Percentiles rank a stretch among this genome's conserved stretches.
Evolutionary conservation across 2,888 invertebrate genomes (phyloP).

Genomic region (Gortyna flavago): DNA sequence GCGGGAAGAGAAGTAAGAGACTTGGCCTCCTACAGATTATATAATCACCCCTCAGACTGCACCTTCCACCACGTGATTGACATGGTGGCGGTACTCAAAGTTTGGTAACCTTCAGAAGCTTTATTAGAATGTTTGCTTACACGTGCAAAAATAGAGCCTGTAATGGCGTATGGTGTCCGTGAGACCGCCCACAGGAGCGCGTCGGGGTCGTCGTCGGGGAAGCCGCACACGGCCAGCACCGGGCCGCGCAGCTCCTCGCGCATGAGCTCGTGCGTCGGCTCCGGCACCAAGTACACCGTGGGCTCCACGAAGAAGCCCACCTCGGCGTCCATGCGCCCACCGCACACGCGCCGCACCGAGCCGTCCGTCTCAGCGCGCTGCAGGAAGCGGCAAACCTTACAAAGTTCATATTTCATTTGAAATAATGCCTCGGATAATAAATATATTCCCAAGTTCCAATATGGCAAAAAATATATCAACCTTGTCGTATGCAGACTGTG

Average conservation of each 20-base stretch:
- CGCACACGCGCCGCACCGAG: slow-evolving; percentile 90
- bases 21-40: background rate
- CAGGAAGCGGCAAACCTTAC: slow-evolving; percentile 38
- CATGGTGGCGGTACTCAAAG: background rate
- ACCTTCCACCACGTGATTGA: background rate
- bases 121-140: slow-evolving; percentile 91
- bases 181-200: slow-evolving; percentile 91
- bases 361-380: slow-evolving; percentile 38
- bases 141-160: slow-evolving; percentile 90
- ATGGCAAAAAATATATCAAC: slow-evolving; percentile 18
- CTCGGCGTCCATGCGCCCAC: slow-evolving; percentile 94
- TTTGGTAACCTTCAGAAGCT: background rate
- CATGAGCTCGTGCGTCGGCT: slow-evolving; percentile 95
- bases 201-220: slow-evolving; percentile 91
- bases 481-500: slow-evolving; percentile 93
- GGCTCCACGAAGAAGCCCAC: slow-evolving; percentile 96
- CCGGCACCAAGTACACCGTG: slow-evolving; percentile 94
- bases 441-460: background rate
- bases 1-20: background rate
- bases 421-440: background rate
- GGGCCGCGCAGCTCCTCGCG: slow-evolving; percentile 98
- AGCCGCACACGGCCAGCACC: slow-evolving; percentile 94
- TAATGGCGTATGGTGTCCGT: slow-evolving; percentile 93
- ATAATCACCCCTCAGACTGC: too few relatives aligned
- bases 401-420: background rate